Percentiles rank a stretch among this genome's conserved stretches.
phyloP scores from a whole-genome alignment of 2,797 vertebrate species.

The Anolis apletophallus region DNA sequence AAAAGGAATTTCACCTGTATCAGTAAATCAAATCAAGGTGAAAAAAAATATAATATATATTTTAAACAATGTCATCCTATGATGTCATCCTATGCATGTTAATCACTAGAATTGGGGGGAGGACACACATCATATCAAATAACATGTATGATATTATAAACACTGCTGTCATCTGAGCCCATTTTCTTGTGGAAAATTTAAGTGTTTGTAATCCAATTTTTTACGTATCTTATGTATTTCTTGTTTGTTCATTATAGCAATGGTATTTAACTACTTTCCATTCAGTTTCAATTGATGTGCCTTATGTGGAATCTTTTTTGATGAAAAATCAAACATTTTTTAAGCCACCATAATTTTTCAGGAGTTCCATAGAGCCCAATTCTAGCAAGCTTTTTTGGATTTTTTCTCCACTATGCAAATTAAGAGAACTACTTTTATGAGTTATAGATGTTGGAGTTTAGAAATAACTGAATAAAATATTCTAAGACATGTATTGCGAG shows the following conservation, averaged over 20 bases:
- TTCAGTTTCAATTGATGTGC: background rate
- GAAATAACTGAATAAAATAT: background rate
- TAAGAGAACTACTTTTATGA: background rate
- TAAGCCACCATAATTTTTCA: background rate
- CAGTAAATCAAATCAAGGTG: slow-evolving; percentile 39
- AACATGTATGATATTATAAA: background rate
- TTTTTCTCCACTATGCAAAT: background rate
- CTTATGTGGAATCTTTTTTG: background rate
- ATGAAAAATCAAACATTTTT: background rate
- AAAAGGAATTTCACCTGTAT: slow-evolving; percentile 43
- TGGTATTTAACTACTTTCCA: background rate
- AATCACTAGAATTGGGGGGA: background rate
- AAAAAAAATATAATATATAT: too few relatives aligned
- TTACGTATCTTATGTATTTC: accelerated
- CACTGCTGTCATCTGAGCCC: background rate
- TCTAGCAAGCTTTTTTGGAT: background rate
- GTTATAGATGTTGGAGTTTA: background rate
- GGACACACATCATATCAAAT: background rate
- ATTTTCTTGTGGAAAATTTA: background rate
- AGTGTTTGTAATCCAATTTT: background rate
- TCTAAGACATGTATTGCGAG: background rate
- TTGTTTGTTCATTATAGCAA: background rate
- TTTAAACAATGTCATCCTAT: too few relatives aligned
- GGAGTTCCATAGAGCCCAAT: background rate
- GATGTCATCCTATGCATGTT: background rate